Evolutionary conservation across 1,140 invertebrate genomes (phyloP).

Genomic region (Brachionus asplanchnoidis): DNA sequence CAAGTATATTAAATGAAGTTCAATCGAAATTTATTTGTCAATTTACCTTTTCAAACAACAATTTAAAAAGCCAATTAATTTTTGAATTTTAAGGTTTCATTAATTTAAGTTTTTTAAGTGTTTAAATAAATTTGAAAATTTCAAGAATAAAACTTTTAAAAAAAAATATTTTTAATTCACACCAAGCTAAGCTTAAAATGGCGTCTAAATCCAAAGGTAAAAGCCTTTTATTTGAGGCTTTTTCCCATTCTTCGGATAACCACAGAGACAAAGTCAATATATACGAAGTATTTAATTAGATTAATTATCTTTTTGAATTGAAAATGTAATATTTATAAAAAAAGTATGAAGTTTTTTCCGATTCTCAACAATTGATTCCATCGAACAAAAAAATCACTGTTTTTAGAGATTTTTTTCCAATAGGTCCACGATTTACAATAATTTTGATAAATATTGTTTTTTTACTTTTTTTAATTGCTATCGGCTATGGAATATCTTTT

Average conservation of each 20-base stretch:
- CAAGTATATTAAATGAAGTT: not conserved
- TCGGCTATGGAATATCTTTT: not conserved
- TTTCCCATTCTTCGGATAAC: not conserved
- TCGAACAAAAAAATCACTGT: not conserved
- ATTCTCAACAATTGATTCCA: not conserved
- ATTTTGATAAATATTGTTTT: not conserved
- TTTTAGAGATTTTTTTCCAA: not conserved
- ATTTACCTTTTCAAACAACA: not conserved
- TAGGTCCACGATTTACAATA: not conserved
- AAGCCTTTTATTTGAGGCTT: not conserved
- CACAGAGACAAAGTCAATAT: not conserved
- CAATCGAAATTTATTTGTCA: not conserved
- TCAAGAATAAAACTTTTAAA: not conserved
- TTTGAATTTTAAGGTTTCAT: not conserved
- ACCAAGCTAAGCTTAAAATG: not conserved
- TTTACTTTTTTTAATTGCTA: not conserved
- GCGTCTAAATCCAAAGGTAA: not conserved
- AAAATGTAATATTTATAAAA: not conserved
- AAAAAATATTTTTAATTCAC: not conserved
- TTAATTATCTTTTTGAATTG: too few species aligned
- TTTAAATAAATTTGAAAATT: not conserved
- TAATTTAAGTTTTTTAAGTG: not conserved
- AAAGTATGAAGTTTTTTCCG: not conserved
- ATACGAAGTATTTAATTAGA: not conserved
- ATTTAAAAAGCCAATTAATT: not conserved